Evolutionary conservation across 2,888 invertebrate species (phyloP), one percentile per base, ranked within the genome.

Genomic region (Leptinotarsa juncta): DNA sequence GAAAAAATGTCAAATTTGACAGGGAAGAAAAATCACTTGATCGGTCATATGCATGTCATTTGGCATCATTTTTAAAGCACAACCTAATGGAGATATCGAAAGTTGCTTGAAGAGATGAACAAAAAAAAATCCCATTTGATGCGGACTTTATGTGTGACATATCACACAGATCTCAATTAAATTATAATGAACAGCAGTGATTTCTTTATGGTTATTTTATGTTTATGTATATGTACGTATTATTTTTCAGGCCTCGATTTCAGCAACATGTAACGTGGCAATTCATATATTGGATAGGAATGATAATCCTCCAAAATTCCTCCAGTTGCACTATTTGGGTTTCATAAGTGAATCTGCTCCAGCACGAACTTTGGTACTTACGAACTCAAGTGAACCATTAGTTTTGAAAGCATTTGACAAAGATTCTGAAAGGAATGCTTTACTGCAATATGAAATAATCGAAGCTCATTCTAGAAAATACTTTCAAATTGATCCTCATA

Each of bases 231-330:
- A 42, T 2, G 0, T 65, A 14, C 26, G 10, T 66, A 23, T 49
- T 70, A 26, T 66, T 55, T 85, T 86, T 68, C 83, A 91, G 90
- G 92, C 92, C 49, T 91, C 92, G 49, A 93, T 94, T 10, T 90
- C 91, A 65, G 93, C 96, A 0, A 86, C 85, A 18, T 94, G 94
- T 78, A 91, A 90, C 82, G 93, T 97, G 48, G 89, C 94, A 18
- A 92, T 98, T 76, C 96, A 97, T 89, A 93, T 97, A 76, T 89
- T 96, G 77, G 97, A 98, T 88, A 91, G 92, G 82, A 98, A 98
- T 89, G 97, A 97, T 88, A 95, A 94, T 88, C 90, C 93, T 32
- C 97, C 97, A 0, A 88, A 89, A 81, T 94, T 96, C 86, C 84
- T 91, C 32, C 92, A 92, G 83, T 91, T 90, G 65, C 85, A 88